A percentile compares a stretch with the other conserved stretches of the same genome.
phyloP scores from a whole-genome alignment of 2,797 vertebrate species.

The Rhadinocentrus ornatus region DNA sequence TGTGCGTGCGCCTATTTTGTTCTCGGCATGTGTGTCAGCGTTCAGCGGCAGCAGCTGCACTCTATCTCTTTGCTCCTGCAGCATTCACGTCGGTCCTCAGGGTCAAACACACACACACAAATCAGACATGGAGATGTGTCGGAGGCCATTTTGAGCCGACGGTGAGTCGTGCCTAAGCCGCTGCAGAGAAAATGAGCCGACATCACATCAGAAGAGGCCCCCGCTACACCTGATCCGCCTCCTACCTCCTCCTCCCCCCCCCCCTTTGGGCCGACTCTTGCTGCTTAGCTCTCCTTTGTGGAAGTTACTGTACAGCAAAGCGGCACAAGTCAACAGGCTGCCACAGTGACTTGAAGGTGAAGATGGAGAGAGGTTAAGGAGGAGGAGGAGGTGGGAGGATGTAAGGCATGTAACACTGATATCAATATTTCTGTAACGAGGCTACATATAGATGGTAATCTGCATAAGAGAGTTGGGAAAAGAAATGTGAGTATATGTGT shows the following conservation, averaged over 20 bases:
- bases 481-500: conserved; percentile 25
- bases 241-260: background rate
- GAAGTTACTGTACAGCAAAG: conserved; percentile 53
- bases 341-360: conserved; percentile 29
- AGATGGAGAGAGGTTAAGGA: conserved; percentile 18
- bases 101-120: conserved; percentile 77
- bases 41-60: conserved; percentile 70
- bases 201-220: conserved; percentile 71
- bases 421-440: conserved; percentile 53
- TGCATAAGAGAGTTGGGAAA: conserved; percentile 56
- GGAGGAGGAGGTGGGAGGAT: conserved; percentile 10
- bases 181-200: conserved; percentile 74
- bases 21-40: conserved; percentile 69
- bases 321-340: conserved; percentile 47
- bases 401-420: conserved; percentile 33
- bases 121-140: conserved; percentile 75
- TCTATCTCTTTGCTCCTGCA: conserved; percentile 72
- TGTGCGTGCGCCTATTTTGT: conserved; percentile 16
- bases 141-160: conserved; percentile 76
- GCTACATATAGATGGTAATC: conserved; percentile 53
- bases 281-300: conserved; percentile 40
- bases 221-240: conserved; percentile 58
- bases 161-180: conserved; percentile 72
- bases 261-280: conserved; percentile 28
- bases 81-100: conserved; percentile 69